phyloP scores from a whole-genome alignment of 2,888 invertebrate genomes.

The Acrobasis consociella region DNA sequence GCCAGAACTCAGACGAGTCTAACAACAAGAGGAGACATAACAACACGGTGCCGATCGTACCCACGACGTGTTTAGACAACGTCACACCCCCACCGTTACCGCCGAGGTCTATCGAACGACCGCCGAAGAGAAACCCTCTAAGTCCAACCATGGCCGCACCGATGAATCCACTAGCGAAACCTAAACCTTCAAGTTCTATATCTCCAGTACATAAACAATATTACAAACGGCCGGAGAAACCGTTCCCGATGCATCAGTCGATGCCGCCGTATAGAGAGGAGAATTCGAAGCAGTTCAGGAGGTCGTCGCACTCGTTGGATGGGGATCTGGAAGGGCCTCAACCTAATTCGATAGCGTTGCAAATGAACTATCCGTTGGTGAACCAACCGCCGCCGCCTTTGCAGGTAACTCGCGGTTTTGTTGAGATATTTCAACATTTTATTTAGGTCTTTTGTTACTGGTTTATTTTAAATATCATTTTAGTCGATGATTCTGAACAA shows the following conservation, averaged over 20 bases:
- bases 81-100: constrained; percentile 67
- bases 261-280: constrained; percentile 57
- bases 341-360: constrained; percentile 85
- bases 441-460: neutral
- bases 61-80: constrained; percentile 72
- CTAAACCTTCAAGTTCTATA: constrained; percentile 46
- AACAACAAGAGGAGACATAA: constrained; percentile 53
- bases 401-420: constrained; percentile 52
- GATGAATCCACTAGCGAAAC: constrained; percentile 51
- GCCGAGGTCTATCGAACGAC: constrained; percentile 59
- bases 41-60: constrained; percentile 67
- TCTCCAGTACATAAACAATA: constrained; percentile 42
- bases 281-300: constrained; percentile 46
- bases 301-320: constrained; percentile 70
- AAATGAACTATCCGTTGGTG: constrained; percentile 85
- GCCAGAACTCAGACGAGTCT: constrained; percentile 63
- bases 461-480: neutral
- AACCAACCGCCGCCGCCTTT: constrained; percentile 78
- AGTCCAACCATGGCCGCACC: constrained; percentile 42
- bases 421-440: constrained; percentile 13
- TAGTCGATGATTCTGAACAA: too few species aligned
- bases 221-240: constrained; percentile 47
- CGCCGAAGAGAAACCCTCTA: constrained; percentile 53
- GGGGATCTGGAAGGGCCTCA: constrained; percentile 69
- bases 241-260: constrained; percentile 59